Base-by-base conservation (phyloP, 2,888 invertebrate species). In the Pristionchus maxplancki region DNA sequence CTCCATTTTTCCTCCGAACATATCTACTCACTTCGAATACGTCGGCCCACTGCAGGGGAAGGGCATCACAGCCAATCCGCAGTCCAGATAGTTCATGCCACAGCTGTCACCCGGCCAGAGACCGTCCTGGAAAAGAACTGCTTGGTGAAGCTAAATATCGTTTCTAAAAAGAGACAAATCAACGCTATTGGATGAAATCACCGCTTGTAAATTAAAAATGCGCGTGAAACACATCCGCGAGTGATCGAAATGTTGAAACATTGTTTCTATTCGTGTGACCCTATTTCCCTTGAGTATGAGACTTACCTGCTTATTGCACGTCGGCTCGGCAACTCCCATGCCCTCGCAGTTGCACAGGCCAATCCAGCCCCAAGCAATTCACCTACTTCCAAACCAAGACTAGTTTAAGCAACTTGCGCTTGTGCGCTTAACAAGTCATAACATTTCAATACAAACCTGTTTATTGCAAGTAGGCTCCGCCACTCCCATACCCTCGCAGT, bases 291-390 rank as follows among this genome's bases (percentile, higher is more conserved):
- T n/a, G 31, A 31, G n/a, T 13, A 20, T 48, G 28, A 82, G 13
- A 78, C 40, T 9, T 9, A 92, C 92, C 86, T 90, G 58, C 53
- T 89, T 89, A 62, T 92, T 92, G 88, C 94, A 94, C 20, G 93
- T 93, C 34, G 91, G 90, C 50, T 91, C 91, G 50, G 90, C 64
- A 15, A 87, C 82, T 15, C 89, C 84, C 37, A 87, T 88, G 31
- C 91, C 92, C 58, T 90, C 91, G 89, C 94, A 94, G 50, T 91
- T 90, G 89, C 94, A 94, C 86, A 94, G 88, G n/a, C 94, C 94
- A 82, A 91, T 11, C 44, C 6, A 44, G 44, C 44, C 44, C 6
- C 44, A 44, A 44, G 6, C 44, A 6, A n/a, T n/a, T 58, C 5
- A 24, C 20, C 17, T 17, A 5, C 17, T 24, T 58, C n/a, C 6